phyloP scores from a whole-genome alignment of 2,888 invertebrate species.

The Drosophila anomalata region DNA sequence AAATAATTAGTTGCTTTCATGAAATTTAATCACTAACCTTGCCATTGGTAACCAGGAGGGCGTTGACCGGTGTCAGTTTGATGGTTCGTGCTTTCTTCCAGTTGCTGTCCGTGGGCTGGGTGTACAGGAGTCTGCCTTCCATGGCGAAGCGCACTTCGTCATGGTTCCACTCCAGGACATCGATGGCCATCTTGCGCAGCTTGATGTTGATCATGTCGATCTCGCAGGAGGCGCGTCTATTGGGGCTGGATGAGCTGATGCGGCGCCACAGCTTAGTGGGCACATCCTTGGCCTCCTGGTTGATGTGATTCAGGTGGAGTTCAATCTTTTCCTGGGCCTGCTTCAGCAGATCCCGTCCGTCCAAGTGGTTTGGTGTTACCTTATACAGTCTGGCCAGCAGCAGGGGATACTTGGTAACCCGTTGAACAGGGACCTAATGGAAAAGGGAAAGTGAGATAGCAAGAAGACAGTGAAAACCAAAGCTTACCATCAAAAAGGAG shows the following conservation, averaged over 20 bases:
- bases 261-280: conserved; percentile 95
- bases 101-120: conserved; percentile 95
- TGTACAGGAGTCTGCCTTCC: conserved; percentile 94
- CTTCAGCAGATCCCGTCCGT: conserved; percentile 92
- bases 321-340: conserved; percentile 97
- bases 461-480: neutral
- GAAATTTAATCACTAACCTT: conserved; percentile 86
- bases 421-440: conserved; percentile 94
- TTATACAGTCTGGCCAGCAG: conserved; percentile 95
- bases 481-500: conserved; percentile 96
- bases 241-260: conserved; percentile 89
- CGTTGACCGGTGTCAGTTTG: conserved; percentile 94
- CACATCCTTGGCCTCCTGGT: conserved; percentile 95
- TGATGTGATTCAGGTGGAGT: conserved; percentile 96
- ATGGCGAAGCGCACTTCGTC: conserved; percentile 95
- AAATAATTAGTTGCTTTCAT: too few relatives aligned
- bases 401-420: conserved; percentile 98
- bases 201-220: conserved; percentile 95
- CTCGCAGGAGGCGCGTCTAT: conserved; percentile 90
- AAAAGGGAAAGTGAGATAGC: conserved; percentile 6
- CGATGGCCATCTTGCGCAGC: conserved; percentile 95
- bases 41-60: conserved; percentile 95
- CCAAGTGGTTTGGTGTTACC: conserved; percentile 93
- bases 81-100: conserved; percentile 95
- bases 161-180: conserved; percentile 96